Evolutionary conservation across 1,140 invertebrate species (phyloP), one percentile per base, ranked within the genome.

Genomic region (Meloidogyne exigua): DNA sequence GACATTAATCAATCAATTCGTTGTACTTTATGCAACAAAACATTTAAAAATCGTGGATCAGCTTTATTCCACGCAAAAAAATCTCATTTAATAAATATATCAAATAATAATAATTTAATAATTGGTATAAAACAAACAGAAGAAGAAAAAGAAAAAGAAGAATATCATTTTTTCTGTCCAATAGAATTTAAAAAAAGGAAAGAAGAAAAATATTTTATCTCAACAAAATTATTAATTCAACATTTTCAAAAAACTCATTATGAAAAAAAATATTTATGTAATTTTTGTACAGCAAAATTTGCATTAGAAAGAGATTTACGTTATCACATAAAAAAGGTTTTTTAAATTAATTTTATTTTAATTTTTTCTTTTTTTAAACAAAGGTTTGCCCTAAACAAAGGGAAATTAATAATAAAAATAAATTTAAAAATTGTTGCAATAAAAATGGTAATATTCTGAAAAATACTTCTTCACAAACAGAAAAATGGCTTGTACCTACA

Each of bases 261-360:
- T n/a, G 81, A 81, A n/a, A 81, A 81, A 62, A 68, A 32, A 18
- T 44, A 64, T 7, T 15, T 32, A 32, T 80, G 79, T 68, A 1
- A n/a, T 9, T 25, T 79, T 13, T 81, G 80, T 57, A n/a, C 44
- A 18, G 71, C 69, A 15, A 71, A 66, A 28, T 81, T 81, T 63
- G 57, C 68, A 0, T 72, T 81, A 28, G 65, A 63, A 28, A 57
- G 80, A 10, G 80, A 81, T 81, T 80, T 81, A 12, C 64, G 64
- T 23, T 81, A 83, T 49, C 80, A 81, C 70, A 32, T 42, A 28
- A 81, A 83, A 26, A 81, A 81, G 63, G 71, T 73, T 28, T n/a
- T 25, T 21, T 4, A 42, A 42, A 12, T 42, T 15, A 15, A 15
- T 15, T 15, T 44, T 15, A 15, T 15, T 44, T n/a, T 9, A 57